phyloP scores from a whole-genome alignment of 2,888 invertebrate species.

The Pterostichus niger region DNA sequence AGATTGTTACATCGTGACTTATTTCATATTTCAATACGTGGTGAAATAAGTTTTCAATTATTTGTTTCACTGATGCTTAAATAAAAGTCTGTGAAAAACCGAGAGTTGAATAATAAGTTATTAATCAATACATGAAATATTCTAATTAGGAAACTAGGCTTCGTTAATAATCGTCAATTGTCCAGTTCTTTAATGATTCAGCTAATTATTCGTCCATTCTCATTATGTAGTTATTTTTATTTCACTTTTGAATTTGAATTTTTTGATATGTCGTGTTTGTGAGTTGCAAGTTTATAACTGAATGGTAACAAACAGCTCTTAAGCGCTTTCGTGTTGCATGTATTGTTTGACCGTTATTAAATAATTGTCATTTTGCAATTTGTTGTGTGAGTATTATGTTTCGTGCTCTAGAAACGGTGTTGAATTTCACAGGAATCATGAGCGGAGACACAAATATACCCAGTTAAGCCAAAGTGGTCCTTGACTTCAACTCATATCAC shows the following conservation, averaged over 20 bases:
- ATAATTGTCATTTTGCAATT: slow-evolving; percentile 29
- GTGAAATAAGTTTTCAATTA: not conserved
- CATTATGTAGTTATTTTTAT: not conserved
- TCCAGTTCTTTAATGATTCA: not conserved
- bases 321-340: slow-evolving; percentile 7
- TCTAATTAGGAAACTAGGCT: not conserved
- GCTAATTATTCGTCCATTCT: slow-evolving; percentile 10
- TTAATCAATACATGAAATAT: slow-evolving; percentile 2
- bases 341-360: slow-evolving; percentile 16
- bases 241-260: not conserved
- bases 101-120: not conserved
- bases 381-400: not conserved
- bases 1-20: not conserved
- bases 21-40: not conserved
- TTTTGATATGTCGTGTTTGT: no score
- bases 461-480: slow-evolving; percentile 1
- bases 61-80: not conserved
- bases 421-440: slow-evolving; percentile 6
- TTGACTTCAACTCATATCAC: not conserved
- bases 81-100: not conserved
- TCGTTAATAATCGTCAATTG: slow-evolving; percentile 6
- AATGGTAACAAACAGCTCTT: not conserved
- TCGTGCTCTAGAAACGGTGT: slow-evolving; percentile 3
- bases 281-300: no score
- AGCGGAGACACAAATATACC: not conserved